Evolutionary conservation across 2,113 vertebrate species (phyloP).

Genomic region (Tichodroma muraria): DNA sequence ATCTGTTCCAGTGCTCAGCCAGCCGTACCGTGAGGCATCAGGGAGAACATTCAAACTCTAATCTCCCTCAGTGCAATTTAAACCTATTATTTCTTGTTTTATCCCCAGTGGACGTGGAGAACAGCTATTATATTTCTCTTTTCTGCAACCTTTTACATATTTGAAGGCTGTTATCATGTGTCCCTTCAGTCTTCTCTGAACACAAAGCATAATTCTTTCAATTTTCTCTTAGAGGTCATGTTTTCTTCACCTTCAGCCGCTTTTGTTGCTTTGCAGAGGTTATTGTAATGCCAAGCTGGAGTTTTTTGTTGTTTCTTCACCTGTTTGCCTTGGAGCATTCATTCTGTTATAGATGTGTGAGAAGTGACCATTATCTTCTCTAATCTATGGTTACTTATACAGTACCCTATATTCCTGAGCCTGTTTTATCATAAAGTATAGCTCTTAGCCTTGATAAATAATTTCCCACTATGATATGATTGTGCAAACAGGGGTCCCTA

Average conservation of each 20-base stretch:
- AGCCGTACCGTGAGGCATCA: not conserved
- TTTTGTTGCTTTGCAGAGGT: conserved; percentile 12
- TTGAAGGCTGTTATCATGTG: conserved; percentile 35
- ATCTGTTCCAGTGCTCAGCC: conserved; percentile 8
- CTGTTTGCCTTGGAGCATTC: not conserved
- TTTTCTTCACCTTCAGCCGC: not conserved
- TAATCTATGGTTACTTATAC: conserved; percentile 22
- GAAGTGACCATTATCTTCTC: conserved; percentile 29
- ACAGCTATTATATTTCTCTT: conserved; percentile 46
- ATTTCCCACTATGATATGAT: not conserved
- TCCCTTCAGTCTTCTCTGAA: not conserved
- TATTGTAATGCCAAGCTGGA: not conserved
- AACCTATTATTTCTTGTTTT: conserved; percentile 53
- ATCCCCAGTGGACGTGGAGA: conserved; percentile 28
- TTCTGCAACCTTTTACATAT: conserved; percentile 42
- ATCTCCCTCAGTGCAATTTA: conserved; percentile 47
- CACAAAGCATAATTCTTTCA: conserved; percentile 19
- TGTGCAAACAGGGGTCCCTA: not conserved
- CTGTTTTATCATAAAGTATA: not conserved
- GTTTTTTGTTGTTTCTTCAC: conserved; percentile 30
- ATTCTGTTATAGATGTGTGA: not conserved
- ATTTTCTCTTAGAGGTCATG: conserved; percentile 15
- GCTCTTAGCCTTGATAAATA: conserved; percentile 31
- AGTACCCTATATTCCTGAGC: not conserved
- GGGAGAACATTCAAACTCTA: conserved; percentile 13